Evolutionary conservation across 2,888 invertebrate species (phyloP).

Genomic region (Polydrusus pterygomalis): DNA sequence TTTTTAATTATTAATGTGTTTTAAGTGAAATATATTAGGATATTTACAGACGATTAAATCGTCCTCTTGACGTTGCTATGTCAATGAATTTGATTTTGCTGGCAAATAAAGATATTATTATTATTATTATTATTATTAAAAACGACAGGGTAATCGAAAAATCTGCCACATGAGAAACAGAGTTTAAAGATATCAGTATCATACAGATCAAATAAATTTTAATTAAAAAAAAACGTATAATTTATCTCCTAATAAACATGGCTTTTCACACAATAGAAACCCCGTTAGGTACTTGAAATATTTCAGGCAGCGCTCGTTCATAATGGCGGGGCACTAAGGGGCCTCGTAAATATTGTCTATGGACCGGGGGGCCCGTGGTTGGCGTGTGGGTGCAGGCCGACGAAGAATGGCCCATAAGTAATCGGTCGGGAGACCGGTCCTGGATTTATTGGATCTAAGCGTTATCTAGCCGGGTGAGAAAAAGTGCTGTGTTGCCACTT

Average conservation of each 20-base stretch:
- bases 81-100: too few relatives aligned
- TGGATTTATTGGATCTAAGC: slow-evolving; percentile 41
- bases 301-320: slow-evolving; percentile 41
- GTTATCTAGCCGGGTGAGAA: too few relatives aligned
- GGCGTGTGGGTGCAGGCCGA: slow-evolving; percentile 47
- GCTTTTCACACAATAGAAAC: slow-evolving; percentile 50
- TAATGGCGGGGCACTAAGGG: slow-evolving; percentile 45
- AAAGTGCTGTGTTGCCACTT: too few relatives aligned
- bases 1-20: too few relatives aligned
- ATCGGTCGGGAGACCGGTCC: slow-evolving; percentile 43
- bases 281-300: slow-evolving; percentile 49
- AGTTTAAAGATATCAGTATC: too few relatives aligned
- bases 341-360: slow-evolving; percentile 51
- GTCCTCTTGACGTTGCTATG: too few relatives aligned
- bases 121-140: too few relatives aligned
- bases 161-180: too few relatives aligned
- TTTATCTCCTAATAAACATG: slow-evolving; percentile 42
- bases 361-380: slow-evolving; percentile 41
- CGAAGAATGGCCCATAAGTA: slow-evolving; percentile 49
- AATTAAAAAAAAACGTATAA: slow-evolving; percentile 36
- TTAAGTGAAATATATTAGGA: too few relatives aligned
- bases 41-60: too few relatives aligned
- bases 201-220: slow-evolving; percentile 38
- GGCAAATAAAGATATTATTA: too few relatives aligned
- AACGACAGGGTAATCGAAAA: too few relatives aligned